phyloP scores from a whole-genome alignment of 2,113 vertebrate species.

The Urocynchramus pylzowi region DNA sequence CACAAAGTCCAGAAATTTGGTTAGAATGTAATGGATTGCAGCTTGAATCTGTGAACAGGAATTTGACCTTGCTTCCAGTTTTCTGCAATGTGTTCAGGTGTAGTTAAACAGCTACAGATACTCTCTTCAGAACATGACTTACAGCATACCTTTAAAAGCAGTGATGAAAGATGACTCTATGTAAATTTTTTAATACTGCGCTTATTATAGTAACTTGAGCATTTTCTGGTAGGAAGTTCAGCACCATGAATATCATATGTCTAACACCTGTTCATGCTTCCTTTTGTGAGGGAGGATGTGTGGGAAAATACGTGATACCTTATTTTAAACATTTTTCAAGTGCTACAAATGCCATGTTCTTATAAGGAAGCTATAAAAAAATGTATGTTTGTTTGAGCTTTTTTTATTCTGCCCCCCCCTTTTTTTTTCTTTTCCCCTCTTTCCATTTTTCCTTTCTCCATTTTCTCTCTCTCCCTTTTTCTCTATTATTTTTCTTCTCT shows the following conservation, averaged over 20 bases:
- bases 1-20: neutral
- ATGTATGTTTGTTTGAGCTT: neutral
- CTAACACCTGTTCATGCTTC: neutral
- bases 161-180: neutral
- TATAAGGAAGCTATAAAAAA: neutral
- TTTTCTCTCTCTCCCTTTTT: neutral
- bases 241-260: neutral
- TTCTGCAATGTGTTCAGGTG: neutral
- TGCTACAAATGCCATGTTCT: neutral
- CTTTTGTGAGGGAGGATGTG: neutral
- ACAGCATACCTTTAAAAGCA: neutral
- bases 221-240: neutral
- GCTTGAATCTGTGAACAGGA: neutral
- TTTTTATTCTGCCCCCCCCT: rapidly evolving
- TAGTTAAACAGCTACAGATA: neutral
- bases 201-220: neutral
- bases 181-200: neutral
- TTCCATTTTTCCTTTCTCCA: neutral
- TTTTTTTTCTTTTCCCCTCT: no score
- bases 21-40: neutral
- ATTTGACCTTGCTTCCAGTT: neutral
- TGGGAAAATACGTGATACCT: neutral
- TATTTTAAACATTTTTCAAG: neutral
- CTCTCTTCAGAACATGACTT: neutral
- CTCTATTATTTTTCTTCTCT: neutral